These are phyloP conservation scores for Okapia johnstoni DNA, from an alignment of 2,113 vertebrate genomes.

Conservation along the genomic window DNA sequence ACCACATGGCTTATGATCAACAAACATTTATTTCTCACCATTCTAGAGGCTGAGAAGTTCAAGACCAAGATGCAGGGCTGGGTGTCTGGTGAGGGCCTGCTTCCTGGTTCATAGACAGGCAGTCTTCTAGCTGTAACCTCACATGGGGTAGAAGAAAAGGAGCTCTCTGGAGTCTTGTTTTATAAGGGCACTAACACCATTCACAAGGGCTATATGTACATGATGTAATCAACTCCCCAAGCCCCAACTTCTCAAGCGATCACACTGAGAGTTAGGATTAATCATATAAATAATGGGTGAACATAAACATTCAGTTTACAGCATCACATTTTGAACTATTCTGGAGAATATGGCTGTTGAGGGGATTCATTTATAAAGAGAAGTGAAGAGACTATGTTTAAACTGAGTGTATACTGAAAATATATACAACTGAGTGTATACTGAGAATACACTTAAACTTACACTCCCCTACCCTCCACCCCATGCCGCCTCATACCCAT, in stretches of 20 bases:
- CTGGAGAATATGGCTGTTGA: background rate
- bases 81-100: background rate
- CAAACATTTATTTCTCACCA: background rate
- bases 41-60: background rate
- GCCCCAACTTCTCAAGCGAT: background rate
- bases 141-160: background rate
- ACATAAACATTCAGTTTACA: background rate
- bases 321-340: background rate
- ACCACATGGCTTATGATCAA: background rate
- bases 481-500: background rate
- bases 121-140: background rate
- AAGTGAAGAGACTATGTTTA: background rate
- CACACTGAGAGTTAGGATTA: background rate
- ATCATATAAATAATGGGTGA: background rate
- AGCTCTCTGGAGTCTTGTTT: background rate
- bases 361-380: background rate
- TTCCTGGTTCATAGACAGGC: background rate
- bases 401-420: background rate
- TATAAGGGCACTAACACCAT: background rate
- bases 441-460: background rate
- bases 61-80: background rate
- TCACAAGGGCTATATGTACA: background rate
- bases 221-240: background rate
- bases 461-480: background rate
- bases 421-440: background rate